Base-by-base conservation (phyloP, 2,113 vertebrate genomes). In the Pseudorasbora parva region DNA sequence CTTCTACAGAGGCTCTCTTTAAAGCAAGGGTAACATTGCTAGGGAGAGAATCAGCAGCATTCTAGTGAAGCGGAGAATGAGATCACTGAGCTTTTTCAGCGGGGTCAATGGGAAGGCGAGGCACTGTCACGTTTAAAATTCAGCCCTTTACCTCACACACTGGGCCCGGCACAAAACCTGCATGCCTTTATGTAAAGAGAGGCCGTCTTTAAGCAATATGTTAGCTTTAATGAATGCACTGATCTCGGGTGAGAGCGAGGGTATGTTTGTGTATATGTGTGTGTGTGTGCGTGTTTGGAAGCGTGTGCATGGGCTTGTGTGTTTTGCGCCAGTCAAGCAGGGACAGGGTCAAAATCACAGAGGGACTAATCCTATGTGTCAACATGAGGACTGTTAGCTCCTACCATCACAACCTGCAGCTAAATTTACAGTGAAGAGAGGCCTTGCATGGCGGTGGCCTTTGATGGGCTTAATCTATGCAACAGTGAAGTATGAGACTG, bases 41-140 rank as follows among this genome's bases (percentile, higher is more conserved):
- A 92, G 86, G 91, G 88, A 88, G 90, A 88, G 89, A 94, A 93
- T 94, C 94, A 93, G 91, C 90, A 90, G 90, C 91, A 89, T 93
- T 92, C 90, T 91, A 91, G 90, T 92, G 90, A 92, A 92, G 92
- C 90, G 87, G 87, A 90, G 93, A 93, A 94, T 94, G 91, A 93
- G 93, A 94, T 94, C 92, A 94, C 90, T 89, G 89, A 87, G 91
- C 89, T 94, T 93, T 93, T 91, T 91, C 85, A 89, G 88, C 88
- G 90, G 94, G 93, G 94, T 94, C 93, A 93, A 94, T 86, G 86
- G 80, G 25, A 89, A 92, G 89, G 88, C 90, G 85, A 91, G 90
- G 86, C 88, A 85, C 84, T 82, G 82, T 85, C 88, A 84, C 86
- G 89, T 92, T 94, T 93, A 91, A 93, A 94, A 94, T 95, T 91